These are phyloP conservation scores for Oxygymnocypris stewartii DNA, from an alignment of 2,113 vertebrate genomes.

Conservation along the genomic window DNA sequence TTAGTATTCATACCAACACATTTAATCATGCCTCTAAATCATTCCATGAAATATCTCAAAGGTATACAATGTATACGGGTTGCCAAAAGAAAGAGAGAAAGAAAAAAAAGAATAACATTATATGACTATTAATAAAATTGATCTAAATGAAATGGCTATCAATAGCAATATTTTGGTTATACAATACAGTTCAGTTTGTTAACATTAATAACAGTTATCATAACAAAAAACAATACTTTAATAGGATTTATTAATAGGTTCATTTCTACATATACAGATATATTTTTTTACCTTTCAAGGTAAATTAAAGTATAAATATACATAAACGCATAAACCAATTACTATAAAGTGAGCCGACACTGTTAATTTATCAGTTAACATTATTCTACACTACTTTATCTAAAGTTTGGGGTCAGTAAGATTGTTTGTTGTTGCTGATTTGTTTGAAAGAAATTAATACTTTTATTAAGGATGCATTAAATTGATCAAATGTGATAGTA, in stretches of 20 bases:
- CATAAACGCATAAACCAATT: not conserved
- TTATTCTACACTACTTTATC: not conserved
- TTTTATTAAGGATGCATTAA: not conserved
- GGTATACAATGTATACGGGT: not conserved
- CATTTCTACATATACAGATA: not conserved
- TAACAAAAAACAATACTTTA: not conserved
- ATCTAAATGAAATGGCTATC: conserved; percentile 5
- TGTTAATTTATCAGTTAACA: not conserved
- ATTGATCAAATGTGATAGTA: not conserved
- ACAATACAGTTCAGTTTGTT: not conserved
- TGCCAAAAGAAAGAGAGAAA: not conserved
- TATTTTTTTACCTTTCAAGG: not conserved
- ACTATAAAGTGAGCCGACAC: not conserved
- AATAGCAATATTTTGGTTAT: conserved; percentile 1
- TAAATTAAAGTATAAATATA: not conserved
- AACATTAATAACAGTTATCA: not conserved
- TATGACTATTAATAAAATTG: not conserved
- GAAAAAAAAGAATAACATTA: not conserved
- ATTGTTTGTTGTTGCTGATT: not conserved
- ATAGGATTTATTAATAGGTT: not conserved
- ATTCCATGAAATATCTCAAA: not conserved
- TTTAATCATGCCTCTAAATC: not conserved
- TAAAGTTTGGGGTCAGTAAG: not conserved
- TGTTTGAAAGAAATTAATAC: not conserved
- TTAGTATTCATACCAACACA: not conserved